Percentiles rank a stretch among this genome's conserved stretches.
Evolutionary conservation across 2,113 vertebrate genomes (phyloP).

Genomic region (Laterallus jamaicensis): DNA sequence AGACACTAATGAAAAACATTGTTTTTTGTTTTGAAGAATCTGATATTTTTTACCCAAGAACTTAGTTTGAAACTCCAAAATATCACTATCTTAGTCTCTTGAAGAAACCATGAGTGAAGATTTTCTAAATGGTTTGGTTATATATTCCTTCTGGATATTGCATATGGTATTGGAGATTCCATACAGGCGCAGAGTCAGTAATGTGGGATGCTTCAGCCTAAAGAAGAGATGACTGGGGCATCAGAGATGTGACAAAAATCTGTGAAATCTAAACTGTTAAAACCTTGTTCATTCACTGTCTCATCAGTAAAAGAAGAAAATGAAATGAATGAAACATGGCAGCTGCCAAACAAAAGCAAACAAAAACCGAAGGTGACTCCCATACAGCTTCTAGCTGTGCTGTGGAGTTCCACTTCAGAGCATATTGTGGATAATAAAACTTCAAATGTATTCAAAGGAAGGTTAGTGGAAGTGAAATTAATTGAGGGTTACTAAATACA

Average conservation of each 20-base stretch:
- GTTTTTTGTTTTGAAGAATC: background rate
- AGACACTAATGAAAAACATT: background rate
- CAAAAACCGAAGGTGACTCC: background rate
- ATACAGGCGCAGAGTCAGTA: background rate
- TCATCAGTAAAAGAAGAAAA: background rate
- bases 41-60: background rate
- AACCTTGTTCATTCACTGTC: background rate
- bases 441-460: background rate
- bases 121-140: background rate
- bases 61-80: background rate
- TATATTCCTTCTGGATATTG: background rate
- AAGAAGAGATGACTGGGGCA: background rate
- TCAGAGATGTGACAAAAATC: background rate
- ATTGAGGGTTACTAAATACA: background rate
- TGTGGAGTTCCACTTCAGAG: background rate
- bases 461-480: background rate
- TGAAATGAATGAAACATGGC: background rate
- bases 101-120: background rate
- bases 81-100: background rate
- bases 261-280: background rate
- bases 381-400: background rate
- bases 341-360: background rate
- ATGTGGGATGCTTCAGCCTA: background rate
- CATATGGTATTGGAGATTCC: background rate
- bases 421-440: background rate